Evolutionary conservation across 1,140 invertebrate genomes (phyloP), one percentile per base, ranked within the genome.

Genomic region (Hypothenemus hampei): DNA sequence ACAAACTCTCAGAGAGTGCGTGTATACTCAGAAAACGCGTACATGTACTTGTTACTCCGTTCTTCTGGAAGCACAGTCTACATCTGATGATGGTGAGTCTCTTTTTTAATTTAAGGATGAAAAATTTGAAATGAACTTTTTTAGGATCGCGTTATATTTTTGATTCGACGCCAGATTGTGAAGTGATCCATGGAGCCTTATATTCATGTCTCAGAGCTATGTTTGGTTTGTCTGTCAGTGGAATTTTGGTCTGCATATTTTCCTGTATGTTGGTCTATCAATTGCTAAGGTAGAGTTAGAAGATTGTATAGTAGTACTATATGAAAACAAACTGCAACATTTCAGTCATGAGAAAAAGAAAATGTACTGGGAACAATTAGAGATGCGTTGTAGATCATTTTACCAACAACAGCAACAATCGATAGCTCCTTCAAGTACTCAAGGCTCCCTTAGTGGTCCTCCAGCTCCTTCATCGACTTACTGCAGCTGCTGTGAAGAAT

Each of bases 351-450:
- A 93, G 72, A 84, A 87, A 52, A 93, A 93, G 73, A 93, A 93
- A 71, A 91, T 91, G 83, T 93, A 93, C 69, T 93, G 90, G 90
- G 89, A 91, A 65, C 89, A 93, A 70, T 67, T 93, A 68, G 90
- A 93, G 66, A 67, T 91, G 19, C 72, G 90, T 51, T 88, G 89
- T 66, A 75, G 89, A 47, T 87, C 86, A 2, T 65, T 92, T 43
- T 91, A 89, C 63, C 70, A 72, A 50, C n/a, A n/a, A n/a, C 69
- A 72, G 55, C 69, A 71, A 7, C 69, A 77, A 48, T 76, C 84
- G 36, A 74, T 80, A 7, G 64, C 75, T 46, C 65, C 73, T 44
- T 63, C 79, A 50, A 70, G 78, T 4, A 69, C 73, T 7, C 74
- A 76, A 26, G 65, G 68, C 15, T 70, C 70, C 7, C 46, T 70